Percentiles rank a stretch among this genome's conserved stretches.
Evolutionary conservation across 1,140 invertebrate genomes (phyloP).

Genomic region (Philotrypesis tridentata): DNA sequence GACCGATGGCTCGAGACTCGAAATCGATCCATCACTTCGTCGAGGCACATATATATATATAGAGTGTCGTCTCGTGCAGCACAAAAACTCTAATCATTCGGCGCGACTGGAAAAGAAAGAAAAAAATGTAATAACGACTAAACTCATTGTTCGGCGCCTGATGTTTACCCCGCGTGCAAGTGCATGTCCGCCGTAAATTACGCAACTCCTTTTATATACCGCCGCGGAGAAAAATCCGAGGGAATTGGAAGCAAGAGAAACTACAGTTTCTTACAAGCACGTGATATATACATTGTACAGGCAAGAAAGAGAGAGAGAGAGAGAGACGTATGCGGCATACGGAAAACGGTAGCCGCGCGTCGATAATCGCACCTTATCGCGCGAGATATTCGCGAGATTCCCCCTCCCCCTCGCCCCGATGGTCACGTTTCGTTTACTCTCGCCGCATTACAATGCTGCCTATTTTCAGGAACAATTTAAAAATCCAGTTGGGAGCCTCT

Average conservation of each 20-base stretch:
- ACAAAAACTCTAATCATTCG: too few relatives aligned
- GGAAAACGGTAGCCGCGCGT: background rate
- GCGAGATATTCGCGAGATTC: slow-evolving; percentile 38
- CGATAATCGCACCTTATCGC: slow-evolving; percentile 28
- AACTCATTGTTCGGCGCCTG: too few relatives aligned
- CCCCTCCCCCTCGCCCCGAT: too few relatives aligned
- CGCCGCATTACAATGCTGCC: background rate
- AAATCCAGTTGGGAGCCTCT: background rate
- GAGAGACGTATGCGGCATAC: background rate
- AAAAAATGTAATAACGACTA: too few relatives aligned
- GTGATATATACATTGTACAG: too few relatives aligned
- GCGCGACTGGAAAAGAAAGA: too few relatives aligned
- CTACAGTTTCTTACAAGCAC: too few relatives aligned
- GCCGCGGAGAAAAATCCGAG: background rate
- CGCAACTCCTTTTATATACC: background rate
- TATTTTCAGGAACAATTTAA: slow-evolving; percentile 44
- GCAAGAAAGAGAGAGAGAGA: too few relatives aligned
- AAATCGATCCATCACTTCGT: too few relatives aligned
- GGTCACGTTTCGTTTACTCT: slow-evolving; percentile 5
- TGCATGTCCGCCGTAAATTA: background rate
- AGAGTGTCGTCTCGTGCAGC: too few relatives aligned
- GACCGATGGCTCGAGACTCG: background rate
- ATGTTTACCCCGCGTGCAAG: too few relatives aligned
- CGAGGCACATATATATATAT: too few relatives aligned
- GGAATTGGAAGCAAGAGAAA: background rate